These are phyloP conservation scores for Rallus limicola DNA, from an alignment of 2,113 vertebrate genomes.

Conservation along the genomic window DNA sequence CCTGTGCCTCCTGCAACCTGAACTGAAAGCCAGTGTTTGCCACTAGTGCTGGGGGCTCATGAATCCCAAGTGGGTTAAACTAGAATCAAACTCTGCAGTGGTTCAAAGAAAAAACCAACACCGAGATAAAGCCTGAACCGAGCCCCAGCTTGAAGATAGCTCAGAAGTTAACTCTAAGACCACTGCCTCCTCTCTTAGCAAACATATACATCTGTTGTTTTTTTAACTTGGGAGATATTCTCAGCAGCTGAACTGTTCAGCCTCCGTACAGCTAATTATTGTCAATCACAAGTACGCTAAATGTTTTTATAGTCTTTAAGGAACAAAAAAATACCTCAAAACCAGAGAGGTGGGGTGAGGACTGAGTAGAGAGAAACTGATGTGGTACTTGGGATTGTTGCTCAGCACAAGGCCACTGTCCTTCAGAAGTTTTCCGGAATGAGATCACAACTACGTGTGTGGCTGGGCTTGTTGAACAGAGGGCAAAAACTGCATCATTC, in stretches of 20 bases:
- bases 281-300: not conserved
- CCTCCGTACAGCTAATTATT: not conserved
- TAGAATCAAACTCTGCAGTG: not conserved
- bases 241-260: not conserved
- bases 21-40: not conserved
- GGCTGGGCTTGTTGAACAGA: constrained; percentile 44
- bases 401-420: constrained; percentile 14
- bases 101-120: not conserved
- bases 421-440: constrained; percentile 67
- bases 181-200: not conserved
- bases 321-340: constrained; percentile 33
- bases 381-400: not conserved
- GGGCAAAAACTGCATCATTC: constrained; percentile 57
- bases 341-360: not conserved
- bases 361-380: not conserved
- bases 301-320: not conserved
- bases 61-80: not conserved
- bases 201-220: not conserved
- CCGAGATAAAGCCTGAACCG: not conserved
- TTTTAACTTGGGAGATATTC: not conserved
- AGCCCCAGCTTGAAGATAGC: not conserved
- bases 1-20: not conserved
- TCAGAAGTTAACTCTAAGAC: not conserved
- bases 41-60: not conserved
- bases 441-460: constrained; percentile 64